Evolutionary conservation across 1,140 invertebrate genomes (phyloP).

Genomic region (Macrobrachium nipponense): DNA sequence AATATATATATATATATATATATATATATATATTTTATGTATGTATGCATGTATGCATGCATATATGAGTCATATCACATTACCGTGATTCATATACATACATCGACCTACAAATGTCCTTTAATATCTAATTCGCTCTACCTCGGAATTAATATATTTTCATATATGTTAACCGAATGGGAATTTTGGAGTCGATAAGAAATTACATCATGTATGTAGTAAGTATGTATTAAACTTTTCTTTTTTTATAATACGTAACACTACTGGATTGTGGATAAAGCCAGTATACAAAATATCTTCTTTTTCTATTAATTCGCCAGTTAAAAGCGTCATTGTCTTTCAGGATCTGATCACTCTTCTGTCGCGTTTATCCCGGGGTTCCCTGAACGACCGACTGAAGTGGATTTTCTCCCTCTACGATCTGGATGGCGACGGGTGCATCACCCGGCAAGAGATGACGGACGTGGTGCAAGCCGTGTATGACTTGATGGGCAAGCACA

Average conservation of each 20-base stretch:
- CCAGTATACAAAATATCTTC: too few species aligned
- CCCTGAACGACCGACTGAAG: conserved; percentile 71
- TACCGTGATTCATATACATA: too few species aligned
- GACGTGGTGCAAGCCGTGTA: conserved; percentile 73
- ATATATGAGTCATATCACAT: not conserved
- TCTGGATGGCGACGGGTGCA: conserved; percentile 72
- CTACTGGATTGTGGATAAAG: too few species aligned
- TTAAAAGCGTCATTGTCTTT: not conserved
- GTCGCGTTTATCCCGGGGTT: conserved; percentile 71
- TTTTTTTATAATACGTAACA: too few species aligned
- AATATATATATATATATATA: not conserved
- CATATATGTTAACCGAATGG: too few species aligned
- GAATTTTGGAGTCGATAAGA: too few species aligned
- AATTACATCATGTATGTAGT: too few species aligned
- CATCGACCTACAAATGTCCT: too few species aligned
- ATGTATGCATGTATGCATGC: not conserved
- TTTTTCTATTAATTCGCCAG: not conserved
- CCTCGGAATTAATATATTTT: too few species aligned
- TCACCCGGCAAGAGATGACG: conserved; percentile 72
- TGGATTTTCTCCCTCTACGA: conserved; percentile 75
- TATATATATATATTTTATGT: conserved; percentile 1
- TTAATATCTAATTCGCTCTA: too few species aligned
- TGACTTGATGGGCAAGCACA: conserved; percentile 72
- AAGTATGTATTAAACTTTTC: too few species aligned
- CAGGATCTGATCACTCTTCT: conserved; percentile 70